Percentiles rank a stretch among this genome's conserved stretches.
Conservation (phyloP, 2,113 vertebrate genomes). For the Salvator merianae region DNA sequence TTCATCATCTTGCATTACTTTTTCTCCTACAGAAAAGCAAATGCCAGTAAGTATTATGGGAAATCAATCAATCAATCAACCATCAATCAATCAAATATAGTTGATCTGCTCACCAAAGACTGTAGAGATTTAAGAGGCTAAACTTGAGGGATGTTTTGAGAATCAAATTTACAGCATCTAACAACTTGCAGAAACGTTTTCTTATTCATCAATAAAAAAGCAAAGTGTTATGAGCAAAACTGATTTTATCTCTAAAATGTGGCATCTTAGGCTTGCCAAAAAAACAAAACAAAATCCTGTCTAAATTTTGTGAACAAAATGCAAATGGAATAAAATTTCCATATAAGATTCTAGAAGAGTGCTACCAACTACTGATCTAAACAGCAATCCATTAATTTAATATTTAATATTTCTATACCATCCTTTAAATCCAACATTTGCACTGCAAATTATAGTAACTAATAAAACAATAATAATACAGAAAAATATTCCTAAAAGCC, state of each 20-base stretch:
- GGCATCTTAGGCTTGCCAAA: conserved; percentile 76
- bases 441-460: neutral
- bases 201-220: conserved; percentile 45
- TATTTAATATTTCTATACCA: neutral
- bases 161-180: conserved; percentile 67
- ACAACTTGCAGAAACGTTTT: conserved; percentile 67
- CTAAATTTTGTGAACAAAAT: conserved; percentile 26
- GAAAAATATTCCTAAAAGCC: neutral
- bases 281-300: conserved; percentile 65
- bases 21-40: conserved; percentile 86
- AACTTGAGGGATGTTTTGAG: conserved; percentile 58
- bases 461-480: neutral
- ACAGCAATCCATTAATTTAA: neutral
- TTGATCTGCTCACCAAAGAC: conserved; percentile 26
- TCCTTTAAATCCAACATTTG: neutral
- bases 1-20: conserved; percentile 95
- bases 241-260: conserved; percentile 52
- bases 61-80: neutral
- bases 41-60: conserved; percentile 45
- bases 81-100: conserved; percentile 3
- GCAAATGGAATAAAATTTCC: neutral
- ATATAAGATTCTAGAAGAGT: neutral
- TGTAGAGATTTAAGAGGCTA: conserved; percentile 39
- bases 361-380: neutral
- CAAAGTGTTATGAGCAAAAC: conserved; percentile 33